Conservation (phyloP, 2,888 invertebrate genomes). For the Sepiola atlantica region DNA sequence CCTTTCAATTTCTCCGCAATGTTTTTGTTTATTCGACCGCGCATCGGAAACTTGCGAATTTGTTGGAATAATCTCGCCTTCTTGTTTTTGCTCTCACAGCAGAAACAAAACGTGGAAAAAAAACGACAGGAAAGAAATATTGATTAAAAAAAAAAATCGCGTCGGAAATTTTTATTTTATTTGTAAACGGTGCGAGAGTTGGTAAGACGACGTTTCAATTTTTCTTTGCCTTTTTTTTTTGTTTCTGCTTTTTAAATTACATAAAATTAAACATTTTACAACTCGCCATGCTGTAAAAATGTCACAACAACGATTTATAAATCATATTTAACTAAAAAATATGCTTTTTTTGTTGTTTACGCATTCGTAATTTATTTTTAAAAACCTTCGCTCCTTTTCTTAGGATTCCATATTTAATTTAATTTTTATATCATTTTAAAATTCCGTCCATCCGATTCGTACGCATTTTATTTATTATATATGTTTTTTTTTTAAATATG, state of each 20-base stretch:
- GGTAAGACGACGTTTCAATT: neutral
- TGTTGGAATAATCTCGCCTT: neutral
- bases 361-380: neutral
- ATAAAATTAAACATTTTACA: neutral
- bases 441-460: neutral
- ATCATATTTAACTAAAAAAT: neutral
- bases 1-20: neutral
- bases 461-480: neutral
- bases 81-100: neutral
- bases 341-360: neutral
- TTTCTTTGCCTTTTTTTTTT: neutral
- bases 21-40: neutral
- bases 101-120: neutral
- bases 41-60: neutral
- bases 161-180: conserved; percentile 12
- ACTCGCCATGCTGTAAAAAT: neutral
- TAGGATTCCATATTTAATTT: conserved; percentile 32
- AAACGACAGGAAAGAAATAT: neutral
- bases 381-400: neutral
- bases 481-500: neutral
- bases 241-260: neutral
- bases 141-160: neutral
- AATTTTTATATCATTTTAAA: conserved; percentile 32
- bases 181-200: neutral
- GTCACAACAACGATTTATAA: neutral